Percentiles rank a stretch among this genome's conserved stretches.
Evolutionary conservation across 1,140 invertebrate species (phyloP).

Genomic region (Globodera rostochiensis): DNA sequence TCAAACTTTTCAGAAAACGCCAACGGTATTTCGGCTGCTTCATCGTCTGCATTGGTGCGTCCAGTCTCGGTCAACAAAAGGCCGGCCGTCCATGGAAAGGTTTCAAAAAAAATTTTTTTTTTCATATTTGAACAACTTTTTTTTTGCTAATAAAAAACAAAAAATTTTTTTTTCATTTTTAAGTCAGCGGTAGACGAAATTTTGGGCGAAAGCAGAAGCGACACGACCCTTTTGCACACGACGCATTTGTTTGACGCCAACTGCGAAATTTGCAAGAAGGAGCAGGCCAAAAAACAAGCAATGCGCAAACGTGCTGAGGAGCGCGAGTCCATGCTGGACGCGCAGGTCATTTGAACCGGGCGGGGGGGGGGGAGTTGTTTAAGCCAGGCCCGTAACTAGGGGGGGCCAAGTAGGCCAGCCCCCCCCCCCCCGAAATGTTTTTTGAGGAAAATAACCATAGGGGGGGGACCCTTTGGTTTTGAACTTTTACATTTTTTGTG

Average conservation of each 20-base stretch:
- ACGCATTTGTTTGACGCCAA: conserved; percentile 23
- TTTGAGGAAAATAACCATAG: too few species aligned
- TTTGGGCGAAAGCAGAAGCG: conserved; percentile 9
- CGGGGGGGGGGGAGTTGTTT: background rate
- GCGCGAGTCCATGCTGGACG: conserved; percentile 10
- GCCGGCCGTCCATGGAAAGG: background rate
- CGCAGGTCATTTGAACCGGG: background rate
- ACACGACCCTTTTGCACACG: conserved; percentile 8
- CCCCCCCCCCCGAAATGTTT: too few species aligned
- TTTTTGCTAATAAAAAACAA: background rate
- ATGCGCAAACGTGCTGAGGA: background rate
- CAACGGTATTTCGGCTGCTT: background rate
- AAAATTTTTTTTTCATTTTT: background rate
- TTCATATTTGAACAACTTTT: background rate
- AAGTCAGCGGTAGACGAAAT: conserved; percentile 25
- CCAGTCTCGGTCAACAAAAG: background rate
- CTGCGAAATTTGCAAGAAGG: conserved; percentile 20
- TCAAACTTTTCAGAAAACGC: background rate
- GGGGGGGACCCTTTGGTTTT: too few species aligned
- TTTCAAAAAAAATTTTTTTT: conserved; percentile 4
- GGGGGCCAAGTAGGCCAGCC: too few species aligned
- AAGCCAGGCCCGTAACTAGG: too few species aligned
- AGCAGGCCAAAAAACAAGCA: background rate
- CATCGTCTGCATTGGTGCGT: background rate
- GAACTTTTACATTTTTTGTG: too few species aligned